phyloP scores from a whole-genome alignment of 2,888 invertebrate genomes.

The Acanthosepion esculentum region DNA sequence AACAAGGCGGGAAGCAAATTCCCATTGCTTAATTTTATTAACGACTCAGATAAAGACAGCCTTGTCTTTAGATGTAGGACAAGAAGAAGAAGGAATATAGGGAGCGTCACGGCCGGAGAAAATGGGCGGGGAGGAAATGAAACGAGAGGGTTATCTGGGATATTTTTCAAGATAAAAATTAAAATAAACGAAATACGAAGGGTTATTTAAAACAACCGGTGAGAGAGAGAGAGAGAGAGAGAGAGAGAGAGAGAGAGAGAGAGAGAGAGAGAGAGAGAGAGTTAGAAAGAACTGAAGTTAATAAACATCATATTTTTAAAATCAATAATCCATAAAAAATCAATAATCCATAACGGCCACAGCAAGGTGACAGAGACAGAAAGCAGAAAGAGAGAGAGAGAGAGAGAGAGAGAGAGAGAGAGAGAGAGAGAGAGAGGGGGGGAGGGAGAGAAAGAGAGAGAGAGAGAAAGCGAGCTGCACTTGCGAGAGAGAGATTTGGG shows the following conservation, averaged over 20 bases:
- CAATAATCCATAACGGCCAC: neutral
- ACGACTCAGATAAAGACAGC: too few species aligned
- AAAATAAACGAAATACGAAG: neutral
- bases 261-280: neutral
- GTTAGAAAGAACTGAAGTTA: neutral
- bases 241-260: neutral
- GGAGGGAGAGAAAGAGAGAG: too few species aligned
- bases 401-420: neutral
- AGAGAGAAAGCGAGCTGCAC: neutral
- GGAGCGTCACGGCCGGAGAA: too few species aligned
- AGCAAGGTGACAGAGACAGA: neutral
- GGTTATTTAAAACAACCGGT: neutral
- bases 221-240: constrained; percentile 33
- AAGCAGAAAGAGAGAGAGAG: neutral
- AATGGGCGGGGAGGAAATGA: too few species aligned
- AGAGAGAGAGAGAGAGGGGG: neutral
- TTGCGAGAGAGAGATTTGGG: too few species aligned
- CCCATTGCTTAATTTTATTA: too few species aligned
- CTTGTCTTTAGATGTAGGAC: too few species aligned
- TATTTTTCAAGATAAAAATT: neutral
- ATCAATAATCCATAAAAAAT: too few species aligned
- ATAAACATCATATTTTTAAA: too few species aligned
- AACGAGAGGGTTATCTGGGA: too few species aligned
- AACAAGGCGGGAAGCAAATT: too few species aligned
- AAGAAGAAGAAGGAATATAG: too few species aligned